Evolutionary conservation across 1,140 invertebrate species (phyloP).

Genomic region (Procambarus clarkii): DNA sequence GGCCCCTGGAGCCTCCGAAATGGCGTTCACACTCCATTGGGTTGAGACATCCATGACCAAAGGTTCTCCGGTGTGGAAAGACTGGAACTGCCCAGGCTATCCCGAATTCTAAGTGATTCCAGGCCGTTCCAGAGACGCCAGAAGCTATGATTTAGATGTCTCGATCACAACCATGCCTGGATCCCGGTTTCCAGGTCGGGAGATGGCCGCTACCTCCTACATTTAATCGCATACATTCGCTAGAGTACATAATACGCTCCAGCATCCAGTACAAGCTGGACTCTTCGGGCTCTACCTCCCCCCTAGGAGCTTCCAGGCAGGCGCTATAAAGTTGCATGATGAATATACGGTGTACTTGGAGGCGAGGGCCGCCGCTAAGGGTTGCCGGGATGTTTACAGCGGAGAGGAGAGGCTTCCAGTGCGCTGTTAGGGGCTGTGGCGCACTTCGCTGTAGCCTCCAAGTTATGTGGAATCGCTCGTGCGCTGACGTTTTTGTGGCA

Average conservation of each 20-base stretch:
- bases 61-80: slow-evolving; percentile 57
- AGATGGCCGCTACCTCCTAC: not conserved
- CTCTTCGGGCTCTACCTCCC: not conserved
- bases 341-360: not conserved
- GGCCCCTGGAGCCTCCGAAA: slow-evolving; percentile 21
- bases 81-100: slow-evolving; percentile 62
- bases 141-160: slow-evolving; percentile 57
- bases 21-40: slow-evolving; percentile 57
- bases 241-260: too few species aligned
- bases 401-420: not conserved
- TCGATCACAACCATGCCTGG: slow-evolving; percentile 20
- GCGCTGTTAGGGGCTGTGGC: not conserved
- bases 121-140: slow-evolving; percentile 42
- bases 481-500: slow-evolving; percentile 16
- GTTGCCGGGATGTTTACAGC: not conserved
- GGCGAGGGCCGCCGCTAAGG: not conserved
- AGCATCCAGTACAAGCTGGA: too few species aligned
- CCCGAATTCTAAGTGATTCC: slow-evolving; percentile 63
- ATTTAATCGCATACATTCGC: not conserved
- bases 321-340: not conserved
- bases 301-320: not conserved
- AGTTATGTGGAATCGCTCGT: slow-evolving; percentile 23
- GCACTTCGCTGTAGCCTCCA: not conserved
- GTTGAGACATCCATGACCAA: slow-evolving; percentile 60
- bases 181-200: not conserved